These are phyloP conservation scores for Amblyjoppa proteus DNA, from an alignment of 2,888 invertebrate species.

Conservation along the genomic window DNA sequence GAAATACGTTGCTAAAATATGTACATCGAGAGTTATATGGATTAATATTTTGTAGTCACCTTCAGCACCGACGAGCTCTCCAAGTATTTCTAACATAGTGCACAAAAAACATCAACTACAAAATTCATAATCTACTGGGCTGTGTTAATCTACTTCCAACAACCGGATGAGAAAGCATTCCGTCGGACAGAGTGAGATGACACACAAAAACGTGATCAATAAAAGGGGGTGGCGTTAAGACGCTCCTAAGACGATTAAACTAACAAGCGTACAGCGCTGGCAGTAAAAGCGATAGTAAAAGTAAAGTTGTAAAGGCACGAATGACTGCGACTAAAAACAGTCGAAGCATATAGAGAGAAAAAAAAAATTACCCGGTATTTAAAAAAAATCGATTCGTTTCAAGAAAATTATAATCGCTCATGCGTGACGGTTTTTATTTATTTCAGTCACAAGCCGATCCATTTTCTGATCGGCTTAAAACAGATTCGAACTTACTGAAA, in stretches of 20 bases:
- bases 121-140: conserved; percentile 37
- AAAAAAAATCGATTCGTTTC: conserved; percentile 23
- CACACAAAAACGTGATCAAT: conserved; percentile 42
- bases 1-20: not conserved
- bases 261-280: conserved; percentile 51
- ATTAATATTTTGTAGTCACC: conserved; percentile 23
- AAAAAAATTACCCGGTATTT: conserved; percentile 4
- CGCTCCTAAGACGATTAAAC: conserved; percentile 30
- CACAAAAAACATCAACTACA: conserved; percentile 21
- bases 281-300: conserved; percentile 48
- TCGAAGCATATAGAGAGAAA: conserved; percentile 28
- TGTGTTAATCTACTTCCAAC: conserved; percentile 42
- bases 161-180: conserved; percentile 45
- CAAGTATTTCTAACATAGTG: conserved; percentile 14
- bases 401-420: not conserved
- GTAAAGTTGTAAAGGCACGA: conserved; percentile 32
- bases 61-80: conserved; percentile 13
- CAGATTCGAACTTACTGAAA: not conserved
- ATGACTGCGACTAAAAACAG: conserved; percentile 33
- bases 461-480: not conserved
- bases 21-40: not conserved
- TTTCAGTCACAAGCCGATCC: not conserved
- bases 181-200: conserved; percentile 22
- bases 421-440: not conserved
- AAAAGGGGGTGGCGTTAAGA: conserved; percentile 41